Evolutionary conservation across 2,888 invertebrate species (phyloP), one percentile per base, ranked within the genome.

Genomic region (Microdon myrmicae): DNA sequence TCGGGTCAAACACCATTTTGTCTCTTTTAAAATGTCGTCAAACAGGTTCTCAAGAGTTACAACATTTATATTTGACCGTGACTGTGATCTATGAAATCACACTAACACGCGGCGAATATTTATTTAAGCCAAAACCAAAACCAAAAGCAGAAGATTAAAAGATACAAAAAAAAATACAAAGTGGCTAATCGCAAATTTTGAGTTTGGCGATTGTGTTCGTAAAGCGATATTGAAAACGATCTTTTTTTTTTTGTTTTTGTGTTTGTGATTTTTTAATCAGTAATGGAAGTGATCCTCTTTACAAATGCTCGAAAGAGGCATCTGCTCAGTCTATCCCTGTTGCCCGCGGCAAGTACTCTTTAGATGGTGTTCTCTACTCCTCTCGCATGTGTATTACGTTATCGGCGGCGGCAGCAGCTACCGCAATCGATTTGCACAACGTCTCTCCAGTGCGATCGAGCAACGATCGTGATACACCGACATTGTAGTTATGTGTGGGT

Each of bases 311-410:
- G 12, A 12, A 12, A 9, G 14, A 29, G 34, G 13, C 16, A 39
- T 17, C 12, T 39, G 12, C 29, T 28, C 16, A 29, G 43, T 55
- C 48, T 29, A 29, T 38, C 37, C 34, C 43, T 26, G 25, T 41
- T 47, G 31, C 19, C 39, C 8, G 16, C 13, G 19, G 17, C 25
- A n/a, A 26, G 19, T 41, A 26, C 13, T 14, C 12, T 16, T 20
- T 12, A 7, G 12, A 47, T 6, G 23, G 12, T 22, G 9, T 34
- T 38, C 9, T 14, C 35, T 48, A 22, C 47, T 41, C 31, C 32
- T n/a, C 38, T 44, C 82, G 20, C 29, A 44, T 48, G n/a, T n/a
- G n/a, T n/a, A n/a, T n/a, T 66, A 37, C 29, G 22, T 44, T 29
- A 54, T 25, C 25, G n/a, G n/a, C 31, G 12, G 4, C 2, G 22